Evolutionary conservation across 2,888 invertebrate genomes (phyloP).

Genomic region (Tipula helvola): DNA sequence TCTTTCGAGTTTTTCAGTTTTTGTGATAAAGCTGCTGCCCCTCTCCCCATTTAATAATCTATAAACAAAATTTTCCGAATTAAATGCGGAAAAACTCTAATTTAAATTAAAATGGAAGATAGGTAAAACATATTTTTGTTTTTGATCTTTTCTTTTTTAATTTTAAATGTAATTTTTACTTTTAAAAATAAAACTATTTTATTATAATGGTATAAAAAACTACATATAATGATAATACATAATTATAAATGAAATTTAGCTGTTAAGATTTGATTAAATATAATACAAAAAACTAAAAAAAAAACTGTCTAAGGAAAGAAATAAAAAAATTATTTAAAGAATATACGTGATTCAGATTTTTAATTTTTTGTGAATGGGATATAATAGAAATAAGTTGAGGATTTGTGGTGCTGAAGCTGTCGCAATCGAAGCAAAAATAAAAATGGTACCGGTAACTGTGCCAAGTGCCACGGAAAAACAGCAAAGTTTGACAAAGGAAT

Average conservation of each 20-base stretch:
- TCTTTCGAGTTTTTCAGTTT: neutral
- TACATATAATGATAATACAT: neutral
- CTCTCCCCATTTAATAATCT: neutral
- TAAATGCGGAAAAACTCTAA: neutral
- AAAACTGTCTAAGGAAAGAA: neutral
- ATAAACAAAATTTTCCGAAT: neutral
- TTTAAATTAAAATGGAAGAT: neutral
- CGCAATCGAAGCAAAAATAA: too few relatives aligned
- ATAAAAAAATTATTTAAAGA: neutral
- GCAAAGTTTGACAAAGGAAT: too few relatives aligned
- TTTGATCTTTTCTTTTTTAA: neutral
- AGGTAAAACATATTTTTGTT: neutral
- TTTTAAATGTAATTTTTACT: neutral
- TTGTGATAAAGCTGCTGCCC: neutral
- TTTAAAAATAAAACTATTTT: neutral
- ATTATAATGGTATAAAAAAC: neutral
- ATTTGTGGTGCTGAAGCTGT: too few relatives aligned
- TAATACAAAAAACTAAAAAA: neutral
- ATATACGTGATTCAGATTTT: neutral
- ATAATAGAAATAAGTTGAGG: too few relatives aligned
- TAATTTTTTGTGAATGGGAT: neutral
- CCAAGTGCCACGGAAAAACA: too few relatives aligned
- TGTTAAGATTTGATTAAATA: neutral
- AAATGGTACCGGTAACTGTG: too few relatives aligned
- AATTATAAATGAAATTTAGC: neutral